These are phyloP conservation scores for Keiferia lycopersicella DNA, from an alignment of 2,888 invertebrate genomes.

Conservation along the genomic window DNA sequence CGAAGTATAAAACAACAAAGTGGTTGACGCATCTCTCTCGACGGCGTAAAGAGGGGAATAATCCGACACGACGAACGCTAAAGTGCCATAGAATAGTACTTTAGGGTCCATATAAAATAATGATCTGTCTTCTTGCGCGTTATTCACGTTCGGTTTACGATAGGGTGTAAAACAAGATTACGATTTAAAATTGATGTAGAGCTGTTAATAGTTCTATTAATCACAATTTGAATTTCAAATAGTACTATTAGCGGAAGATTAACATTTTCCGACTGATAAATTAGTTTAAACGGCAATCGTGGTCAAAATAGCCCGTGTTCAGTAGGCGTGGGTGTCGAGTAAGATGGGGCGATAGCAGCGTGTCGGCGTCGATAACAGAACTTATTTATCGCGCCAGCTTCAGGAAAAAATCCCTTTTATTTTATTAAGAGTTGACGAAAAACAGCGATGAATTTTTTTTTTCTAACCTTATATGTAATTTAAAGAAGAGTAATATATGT, in stretches of 20 bases:
- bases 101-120: slow-evolving; percentile 70
- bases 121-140: slow-evolving; percentile 62
- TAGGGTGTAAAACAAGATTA: slow-evolving; percentile 47
- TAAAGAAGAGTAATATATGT: not conserved
- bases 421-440: slow-evolving; percentile 17
- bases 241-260: slow-evolving; percentile 46
- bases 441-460: not conserved
- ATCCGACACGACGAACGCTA: slow-evolving; percentile 65
- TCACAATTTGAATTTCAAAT: slow-evolving; percentile 38
- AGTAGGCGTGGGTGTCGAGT: slow-evolving; percentile 57
- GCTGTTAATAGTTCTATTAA: slow-evolving; percentile 38
- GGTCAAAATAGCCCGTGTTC: slow-evolving; percentile 39
- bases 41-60: slow-evolving; percentile 71
- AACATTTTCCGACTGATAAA: slow-evolving; percentile 56
- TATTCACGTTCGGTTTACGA: slow-evolving; percentile 51
- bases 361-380: slow-evolving; percentile 58
- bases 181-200: slow-evolving; percentile 31
- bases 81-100: slow-evolving; percentile 64
- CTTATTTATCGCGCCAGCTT: slow-evolving; percentile 52
- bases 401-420: slow-evolving; percentile 42
- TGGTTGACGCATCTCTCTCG: slow-evolving; percentile 73
- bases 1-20: slow-evolving; percentile 80
- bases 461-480: not conserved
- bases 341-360: slow-evolving; percentile 59
- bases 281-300: slow-evolving; percentile 61